These are phyloP conservation scores for Arvicanthis niloticus DNA, from an alignment of 2,113 vertebrate species.

Conservation along the genomic window DNA sequence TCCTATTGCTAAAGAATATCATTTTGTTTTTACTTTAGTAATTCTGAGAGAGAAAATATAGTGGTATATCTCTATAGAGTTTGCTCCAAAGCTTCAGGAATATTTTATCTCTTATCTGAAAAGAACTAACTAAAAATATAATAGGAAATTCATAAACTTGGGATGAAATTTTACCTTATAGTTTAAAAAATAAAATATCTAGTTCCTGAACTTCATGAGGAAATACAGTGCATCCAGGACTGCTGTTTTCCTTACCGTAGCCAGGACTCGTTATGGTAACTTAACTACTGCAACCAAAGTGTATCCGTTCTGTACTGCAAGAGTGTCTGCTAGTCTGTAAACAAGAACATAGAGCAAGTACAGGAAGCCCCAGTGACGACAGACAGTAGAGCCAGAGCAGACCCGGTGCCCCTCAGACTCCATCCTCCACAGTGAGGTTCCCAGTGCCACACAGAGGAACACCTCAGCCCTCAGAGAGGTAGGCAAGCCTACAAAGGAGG, in stretches of 20 bases:
- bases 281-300: conserved; percentile 24
- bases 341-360: neutral
- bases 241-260: neutral
- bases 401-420: neutral
- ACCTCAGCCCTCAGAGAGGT: neutral
- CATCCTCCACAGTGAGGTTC: neutral
- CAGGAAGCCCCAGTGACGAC: too few relatives aligned
- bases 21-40: conserved; percentile 52
- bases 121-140: neutral
- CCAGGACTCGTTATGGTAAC: conserved; percentile 28
- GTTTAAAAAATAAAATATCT: neutral
- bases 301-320: neutral
- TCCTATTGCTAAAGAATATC: conserved; percentile 31
- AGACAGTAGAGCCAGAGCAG: neutral
- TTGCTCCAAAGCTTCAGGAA: conserved; percentile 33
- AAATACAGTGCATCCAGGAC: neutral
- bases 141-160: neutral
- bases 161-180: neutral
- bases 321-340: neutral
- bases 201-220: neutral
- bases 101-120: conserved; percentile 12
- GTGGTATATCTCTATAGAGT: neutral
- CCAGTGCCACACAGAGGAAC: neutral
- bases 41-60: conserved; percentile 15
- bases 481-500: neutral